These are phyloP conservation scores for Nemurella pictetii DNA, from an alignment of 2,888 invertebrate species.

Conservation along the genomic window DNA sequence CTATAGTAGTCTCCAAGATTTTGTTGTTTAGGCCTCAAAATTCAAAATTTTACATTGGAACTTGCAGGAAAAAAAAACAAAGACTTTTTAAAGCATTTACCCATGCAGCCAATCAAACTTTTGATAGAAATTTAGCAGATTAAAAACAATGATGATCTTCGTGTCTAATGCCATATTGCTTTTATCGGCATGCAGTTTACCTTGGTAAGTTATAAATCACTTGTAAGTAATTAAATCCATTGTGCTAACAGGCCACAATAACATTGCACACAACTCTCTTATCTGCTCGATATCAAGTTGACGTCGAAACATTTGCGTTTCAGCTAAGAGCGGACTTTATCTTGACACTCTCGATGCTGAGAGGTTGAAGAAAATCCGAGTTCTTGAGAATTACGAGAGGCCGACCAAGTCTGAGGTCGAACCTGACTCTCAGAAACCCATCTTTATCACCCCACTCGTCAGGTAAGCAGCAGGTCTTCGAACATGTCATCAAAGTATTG, in stretches of 20 bases:
- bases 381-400: conserved; percentile 79
- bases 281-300: no score
- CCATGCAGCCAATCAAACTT: background rate
- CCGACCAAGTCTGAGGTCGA: conserved; percentile 76
- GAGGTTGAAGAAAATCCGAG: conserved; percentile 83
- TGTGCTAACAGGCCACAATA: no score
- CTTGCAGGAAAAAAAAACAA: background rate
- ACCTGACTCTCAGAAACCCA: conserved; percentile 77
- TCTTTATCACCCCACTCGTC: conserved; percentile 87
- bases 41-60: background rate
- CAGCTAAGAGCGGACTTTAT: conserved; percentile 81
- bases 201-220: background rate
- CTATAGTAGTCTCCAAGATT: background rate
- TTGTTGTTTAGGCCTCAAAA: background rate
- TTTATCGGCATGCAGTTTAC: background rate
- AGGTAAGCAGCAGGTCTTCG: conserved; percentile 46
- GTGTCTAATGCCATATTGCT: background rate
- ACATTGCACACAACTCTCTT: no score
- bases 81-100: no score
- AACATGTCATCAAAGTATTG: no score
- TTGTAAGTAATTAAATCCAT: no score
- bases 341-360: conserved; percentile 91
- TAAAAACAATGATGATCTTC: background rate
- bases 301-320: no score
- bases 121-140: background rate